phyloP scores from a whole-genome alignment of 2,888 invertebrate species.

The Galeopsomyia nigrocyanea region DNA sequence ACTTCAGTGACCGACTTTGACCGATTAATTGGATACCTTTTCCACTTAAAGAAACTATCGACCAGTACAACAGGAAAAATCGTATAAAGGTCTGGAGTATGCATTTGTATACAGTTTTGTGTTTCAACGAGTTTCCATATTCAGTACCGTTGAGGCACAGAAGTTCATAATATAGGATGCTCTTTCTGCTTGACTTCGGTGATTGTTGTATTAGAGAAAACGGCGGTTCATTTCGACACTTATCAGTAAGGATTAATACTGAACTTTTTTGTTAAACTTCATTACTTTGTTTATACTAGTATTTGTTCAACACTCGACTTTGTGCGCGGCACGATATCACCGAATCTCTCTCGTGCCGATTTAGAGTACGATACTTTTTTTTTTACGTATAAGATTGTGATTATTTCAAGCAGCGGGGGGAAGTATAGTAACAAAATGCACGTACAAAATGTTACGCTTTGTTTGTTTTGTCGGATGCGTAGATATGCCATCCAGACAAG shows the following conservation, averaged over 20 bases:
- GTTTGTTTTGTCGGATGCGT: constrained; percentile 29
- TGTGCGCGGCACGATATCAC: constrained; percentile 45
- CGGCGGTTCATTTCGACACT: constrained; percentile 42
- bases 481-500: constrained; percentile 49
- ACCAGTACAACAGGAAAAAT: constrained; percentile 25
- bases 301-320: constrained; percentile 34
- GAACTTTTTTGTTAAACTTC: constrained; percentile 32
- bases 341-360: constrained; percentile 39
- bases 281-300: constrained; percentile 26
- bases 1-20: no score
- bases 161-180: constrained; percentile 40
- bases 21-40: no score
- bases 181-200: constrained; percentile 26
- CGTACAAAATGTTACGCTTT: constrained; percentile 47
- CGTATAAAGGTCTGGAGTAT: constrained; percentile 22
- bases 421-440: constrained; percentile 48
- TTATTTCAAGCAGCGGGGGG: constrained; percentile 40
- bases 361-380: constrained; percentile 28
- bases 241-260: constrained; percentile 48
- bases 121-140: constrained; percentile 34
- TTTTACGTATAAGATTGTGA: constrained; percentile 40
- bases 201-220: constrained; percentile 31
- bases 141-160: constrained; percentile 37
- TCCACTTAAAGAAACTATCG: constrained; percentile 31
- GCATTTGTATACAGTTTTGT: constrained; percentile 35